Percentiles rank a stretch among this genome's conserved stretches.
Conservation (phyloP, 2,797 vertebrate species). For the Anguilla megastoma region DNA sequence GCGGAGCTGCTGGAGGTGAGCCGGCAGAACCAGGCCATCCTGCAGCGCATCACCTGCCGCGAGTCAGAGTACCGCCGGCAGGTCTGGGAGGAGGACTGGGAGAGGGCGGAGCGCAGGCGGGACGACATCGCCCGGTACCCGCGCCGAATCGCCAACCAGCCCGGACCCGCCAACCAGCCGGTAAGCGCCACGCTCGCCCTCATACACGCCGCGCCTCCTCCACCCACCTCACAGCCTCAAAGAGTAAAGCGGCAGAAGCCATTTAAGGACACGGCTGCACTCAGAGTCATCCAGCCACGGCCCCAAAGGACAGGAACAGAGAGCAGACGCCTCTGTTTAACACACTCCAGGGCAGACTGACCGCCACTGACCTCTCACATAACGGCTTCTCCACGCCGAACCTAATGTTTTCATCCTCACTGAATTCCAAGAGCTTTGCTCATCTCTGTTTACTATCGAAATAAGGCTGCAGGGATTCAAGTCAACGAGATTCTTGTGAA, state of each 20-base stretch:
- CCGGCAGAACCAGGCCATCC: conserved; percentile 70
- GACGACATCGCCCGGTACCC: conserved; percentile 66
- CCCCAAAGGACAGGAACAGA: background rate
- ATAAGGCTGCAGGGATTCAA: background rate
- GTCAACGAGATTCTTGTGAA: background rate
- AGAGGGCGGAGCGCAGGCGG: conserved; percentile 53
- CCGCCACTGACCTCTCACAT: background rate
- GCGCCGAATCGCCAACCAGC: conserved; percentile 43
- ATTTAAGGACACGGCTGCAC: background rate
- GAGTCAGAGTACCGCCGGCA: conserved; percentile 68
- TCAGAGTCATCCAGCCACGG: background rate
- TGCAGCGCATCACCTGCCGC: conserved; percentile 63
- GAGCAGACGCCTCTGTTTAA: background rate
- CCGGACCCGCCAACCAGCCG: conserved; percentile 55
- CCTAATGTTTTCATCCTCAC: background rate
- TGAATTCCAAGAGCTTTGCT: background rate
- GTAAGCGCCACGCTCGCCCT: conserved; percentile 35
- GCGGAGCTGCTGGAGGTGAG: conserved; percentile 59
- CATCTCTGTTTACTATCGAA: background rate
- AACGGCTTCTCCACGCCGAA: background rate
- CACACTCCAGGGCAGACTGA: background rate
- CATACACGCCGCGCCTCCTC: background rate
- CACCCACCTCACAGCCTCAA: background rate
- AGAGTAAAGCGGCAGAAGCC: background rate
- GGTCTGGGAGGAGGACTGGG: conserved; percentile 70